These are phyloP conservation scores for Andrena marginata DNA, from an alignment of 2,888 invertebrate species.

Conservation along the genomic window DNA sequence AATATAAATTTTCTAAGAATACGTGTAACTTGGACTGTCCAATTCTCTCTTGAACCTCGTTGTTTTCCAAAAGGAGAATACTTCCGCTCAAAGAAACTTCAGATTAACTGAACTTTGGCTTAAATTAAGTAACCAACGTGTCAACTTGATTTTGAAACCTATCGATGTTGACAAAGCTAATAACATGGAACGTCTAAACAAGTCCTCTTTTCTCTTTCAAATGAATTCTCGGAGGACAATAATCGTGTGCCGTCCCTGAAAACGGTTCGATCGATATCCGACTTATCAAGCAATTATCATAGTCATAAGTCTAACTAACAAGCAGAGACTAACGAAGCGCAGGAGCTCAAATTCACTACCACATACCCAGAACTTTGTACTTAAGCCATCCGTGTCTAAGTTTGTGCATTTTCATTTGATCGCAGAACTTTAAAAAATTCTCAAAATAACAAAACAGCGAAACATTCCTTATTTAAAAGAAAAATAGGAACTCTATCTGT, in stretches of 20 bases:
- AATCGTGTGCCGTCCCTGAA: constrained; percentile 8
- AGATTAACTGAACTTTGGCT: not conserved
- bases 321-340: not conserved
- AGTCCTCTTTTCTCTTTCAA: not conserved
- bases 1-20: not conserved
- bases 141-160: not conserved
- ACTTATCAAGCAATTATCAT: constrained; percentile 1
- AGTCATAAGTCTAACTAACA: not conserved
- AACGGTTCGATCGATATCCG: constrained; percentile 27
- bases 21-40: not conserved
- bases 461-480: not conserved
- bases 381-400: constrained; percentile 30
- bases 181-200: not conserved
- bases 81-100: not conserved
- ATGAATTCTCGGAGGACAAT: constrained; percentile 2
- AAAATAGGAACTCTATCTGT: not conserved
- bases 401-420: not conserved
- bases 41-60: not conserved
- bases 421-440: not conserved
- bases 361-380: constrained; percentile 34
- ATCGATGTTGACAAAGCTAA: not conserved
- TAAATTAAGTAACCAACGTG: not conserved
- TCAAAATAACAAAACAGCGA: not conserved
- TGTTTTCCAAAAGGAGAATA: not conserved
- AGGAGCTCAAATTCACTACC: constrained; percentile 12